These are phyloP conservation scores for Sinocyclocheilus grahami DNA, from an alignment of 2,113 vertebrate genomes.

Conservation along the genomic window DNA sequence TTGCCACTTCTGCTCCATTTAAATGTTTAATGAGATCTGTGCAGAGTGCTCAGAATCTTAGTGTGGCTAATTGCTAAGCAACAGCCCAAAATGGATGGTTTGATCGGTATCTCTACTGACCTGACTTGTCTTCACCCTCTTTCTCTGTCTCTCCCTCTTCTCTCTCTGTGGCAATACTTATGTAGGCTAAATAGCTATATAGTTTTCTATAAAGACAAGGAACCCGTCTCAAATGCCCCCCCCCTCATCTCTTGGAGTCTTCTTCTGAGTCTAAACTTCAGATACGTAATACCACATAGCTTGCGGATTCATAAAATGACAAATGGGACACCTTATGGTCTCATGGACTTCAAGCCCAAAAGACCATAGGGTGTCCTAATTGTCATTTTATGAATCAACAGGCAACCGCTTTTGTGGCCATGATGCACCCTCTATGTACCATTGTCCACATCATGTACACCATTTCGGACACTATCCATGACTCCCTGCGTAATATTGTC, in stretches of 20 bases:
- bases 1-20: slow-evolving; percentile 39
- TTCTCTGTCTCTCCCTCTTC: neutral
- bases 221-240: neutral
- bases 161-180: neutral
- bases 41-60: slow-evolving; percentile 34
- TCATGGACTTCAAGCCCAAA: neutral
- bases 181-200: neutral
- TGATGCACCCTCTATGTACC: neutral
- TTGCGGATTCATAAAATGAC: neutral
- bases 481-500: neutral
- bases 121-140: slow-evolving; percentile 18
- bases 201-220: neutral
- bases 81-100: slow-evolving; percentile 16
- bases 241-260: neutral
- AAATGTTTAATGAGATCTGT: slow-evolving; percentile 38
- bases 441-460: neutral
- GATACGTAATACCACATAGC: neutral
- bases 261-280: neutral
- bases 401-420: neutral
- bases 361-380: neutral
- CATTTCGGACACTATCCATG: neutral
- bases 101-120: slow-evolving; percentile 9
- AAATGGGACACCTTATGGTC: neutral
- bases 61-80: slow-evolving; percentile 46
- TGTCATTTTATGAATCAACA: neutral